These are phyloP conservation scores for Leucoraja erinaceus DNA, from an alignment of 2,113 vertebrate genomes.

Conservation along the genomic window DNA sequence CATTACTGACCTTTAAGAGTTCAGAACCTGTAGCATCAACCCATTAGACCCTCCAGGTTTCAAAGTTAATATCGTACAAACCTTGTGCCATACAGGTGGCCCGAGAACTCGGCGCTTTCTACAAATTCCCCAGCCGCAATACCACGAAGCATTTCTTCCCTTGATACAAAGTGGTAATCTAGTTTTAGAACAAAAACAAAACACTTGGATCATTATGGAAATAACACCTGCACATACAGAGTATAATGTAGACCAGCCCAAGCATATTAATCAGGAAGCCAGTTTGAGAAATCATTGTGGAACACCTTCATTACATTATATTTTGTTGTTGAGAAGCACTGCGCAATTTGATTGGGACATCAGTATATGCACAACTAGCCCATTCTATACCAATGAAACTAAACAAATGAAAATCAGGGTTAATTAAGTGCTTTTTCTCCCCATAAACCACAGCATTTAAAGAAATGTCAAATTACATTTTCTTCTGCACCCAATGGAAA, in stretches of 20 bases:
- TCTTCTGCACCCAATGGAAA: neutral
- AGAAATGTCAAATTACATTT: neutral
- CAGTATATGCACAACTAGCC: neutral
- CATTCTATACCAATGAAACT: neutral
- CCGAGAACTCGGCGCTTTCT: slow-evolving; percentile 82
- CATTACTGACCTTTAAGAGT: neutral
- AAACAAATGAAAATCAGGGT: neutral
- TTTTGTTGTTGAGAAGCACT: too few relatives aligned
- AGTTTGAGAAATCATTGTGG: neutral
- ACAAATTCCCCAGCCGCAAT: slow-evolving; percentile 79
- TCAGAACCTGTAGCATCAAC: neutral
- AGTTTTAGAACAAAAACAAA: neutral
- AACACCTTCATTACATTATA: neutral
- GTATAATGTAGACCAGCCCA: neutral
- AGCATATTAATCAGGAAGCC: neutral
- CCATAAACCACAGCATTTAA: neutral
- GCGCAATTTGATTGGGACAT: neutral
- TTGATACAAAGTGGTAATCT: slow-evolving; percentile 92
- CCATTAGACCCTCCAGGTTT: neutral
- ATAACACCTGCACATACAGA: neutral
- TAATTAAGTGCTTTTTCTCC: neutral
- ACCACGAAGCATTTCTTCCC: slow-evolving; percentile 73
- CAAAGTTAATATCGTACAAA: slow-evolving; percentile 44
- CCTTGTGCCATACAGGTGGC: slow-evolving; percentile 95
- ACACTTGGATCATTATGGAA: neutral